phyloP scores from a whole-genome alignment of 2,888 invertebrate genomes.

The Onchidella celtica region DNA sequence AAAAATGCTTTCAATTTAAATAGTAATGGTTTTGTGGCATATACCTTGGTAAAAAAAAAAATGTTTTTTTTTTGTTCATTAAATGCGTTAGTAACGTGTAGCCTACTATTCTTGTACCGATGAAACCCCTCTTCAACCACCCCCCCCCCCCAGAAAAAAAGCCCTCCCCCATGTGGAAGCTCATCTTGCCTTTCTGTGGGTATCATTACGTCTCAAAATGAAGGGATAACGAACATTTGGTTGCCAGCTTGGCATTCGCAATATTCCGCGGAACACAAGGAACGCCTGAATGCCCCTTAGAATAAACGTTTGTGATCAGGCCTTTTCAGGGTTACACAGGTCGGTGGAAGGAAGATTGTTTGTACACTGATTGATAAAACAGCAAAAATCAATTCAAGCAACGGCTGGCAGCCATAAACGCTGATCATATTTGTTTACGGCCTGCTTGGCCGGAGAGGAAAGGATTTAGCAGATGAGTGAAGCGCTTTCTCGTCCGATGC shows the following conservation, averaged over 20 bases:
- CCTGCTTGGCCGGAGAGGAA: conserved; percentile 33
- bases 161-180: no score
- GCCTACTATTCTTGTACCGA: no score
- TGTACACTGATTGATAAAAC: conserved; percentile 59
- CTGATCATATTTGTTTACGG: conserved; percentile 54
- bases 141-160: no score
- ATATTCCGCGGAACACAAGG: conserved; percentile 34
- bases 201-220: not conserved
- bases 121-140: no score
- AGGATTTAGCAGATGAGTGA: conserved; percentile 50
- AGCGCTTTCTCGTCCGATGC: conserved; percentile 51
- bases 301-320: conserved; percentile 19
- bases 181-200: no score
- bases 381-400: conserved; percentile 52
- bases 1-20: no score
- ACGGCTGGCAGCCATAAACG: conserved; percentile 49
- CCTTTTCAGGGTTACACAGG: not conserved
- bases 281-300: not conserved
- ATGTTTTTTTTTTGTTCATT: no score
- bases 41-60: no score
- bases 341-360: conserved; percentile 28
- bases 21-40: no score
- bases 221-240: conserved; percentile 27
- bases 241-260: conserved; percentile 33
- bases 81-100: no score